A percentile compares a stretch with the other conserved stretches of the same genome.
Conservation (phyloP, 2,888 invertebrate species). For the Aphrophora alni region DNA sequence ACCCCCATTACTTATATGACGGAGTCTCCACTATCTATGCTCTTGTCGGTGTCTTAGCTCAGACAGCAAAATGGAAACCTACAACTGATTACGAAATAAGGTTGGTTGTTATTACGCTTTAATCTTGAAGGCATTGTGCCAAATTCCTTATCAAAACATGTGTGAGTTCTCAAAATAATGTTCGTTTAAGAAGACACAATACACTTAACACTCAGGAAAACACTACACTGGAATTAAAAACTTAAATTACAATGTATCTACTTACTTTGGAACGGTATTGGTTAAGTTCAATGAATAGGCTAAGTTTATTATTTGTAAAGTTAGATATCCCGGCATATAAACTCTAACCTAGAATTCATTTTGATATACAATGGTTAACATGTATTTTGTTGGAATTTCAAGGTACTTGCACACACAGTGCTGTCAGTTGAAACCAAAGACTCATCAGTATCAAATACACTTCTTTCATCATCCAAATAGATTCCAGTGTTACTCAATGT, state of each 20-base stretch:
- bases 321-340: background rate
- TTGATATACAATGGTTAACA: background rate
- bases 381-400: background rate
- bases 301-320: background rate
- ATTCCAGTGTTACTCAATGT: background rate
- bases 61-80: too few species aligned
- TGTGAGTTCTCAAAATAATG: background rate
- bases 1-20: too few species aligned
- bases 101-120: too few species aligned
- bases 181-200: background rate
- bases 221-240: background rate
- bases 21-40: too few species aligned
- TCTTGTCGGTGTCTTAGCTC: too few species aligned
- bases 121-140: too few species aligned
- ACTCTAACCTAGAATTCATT: background rate
- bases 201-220: background rate
- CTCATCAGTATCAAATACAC: background rate
- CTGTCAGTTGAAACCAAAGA: background rate
- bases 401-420: background rate
- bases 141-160: background rate
- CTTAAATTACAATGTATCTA: background rate
- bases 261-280: background rate
- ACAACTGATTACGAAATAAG: too few species aligned
- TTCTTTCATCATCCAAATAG: background rate
- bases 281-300: background rate